A percentile compares a stretch with the other conserved stretches of the same genome.
Conservation (phyloP, 2,888 invertebrate genomes). For the Amphimallon solstitiale region DNA sequence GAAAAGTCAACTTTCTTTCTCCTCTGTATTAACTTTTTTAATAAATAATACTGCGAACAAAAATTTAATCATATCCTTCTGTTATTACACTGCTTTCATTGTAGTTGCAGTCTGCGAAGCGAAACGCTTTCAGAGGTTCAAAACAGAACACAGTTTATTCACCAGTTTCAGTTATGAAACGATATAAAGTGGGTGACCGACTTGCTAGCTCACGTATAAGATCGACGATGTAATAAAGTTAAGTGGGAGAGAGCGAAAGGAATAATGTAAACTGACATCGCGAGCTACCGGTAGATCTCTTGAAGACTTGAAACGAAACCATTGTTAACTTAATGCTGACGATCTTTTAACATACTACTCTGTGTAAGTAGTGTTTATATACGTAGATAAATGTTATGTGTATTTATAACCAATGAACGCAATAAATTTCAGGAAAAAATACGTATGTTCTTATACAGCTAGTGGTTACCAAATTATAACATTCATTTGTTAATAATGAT, state of each 20-base stretch:
- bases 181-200: slow-evolving; percentile 42
- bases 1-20: too few species aligned
- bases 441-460: too few species aligned
- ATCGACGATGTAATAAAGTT: slow-evolving; percentile 59
- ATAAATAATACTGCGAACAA: slow-evolving; percentile 6
- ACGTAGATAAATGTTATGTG: too few species aligned
- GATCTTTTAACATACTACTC: slow-evolving; percentile 6
- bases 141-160: not conserved
- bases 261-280: slow-evolving; percentile 49
- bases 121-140: not conserved
- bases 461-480: too few species aligned
- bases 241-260: slow-evolving; percentile 50
- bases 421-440: too few species aligned
- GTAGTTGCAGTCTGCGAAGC: not conserved
- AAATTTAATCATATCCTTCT: slow-evolving; percentile 2
- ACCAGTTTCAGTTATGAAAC: slow-evolving; percentile 17
- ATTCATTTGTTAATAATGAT: too few species aligned
- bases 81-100: slow-evolving; percentile 3
- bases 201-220: slow-evolving; percentile 54
- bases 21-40: too few species aligned
- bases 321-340: slow-evolving; percentile 24
- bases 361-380: too few species aligned
- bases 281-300: slow-evolving; percentile 47
- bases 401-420: too few species aligned
- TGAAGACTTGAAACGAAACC: slow-evolving; percentile 42